Conservation (phyloP, 2,113 vertebrate species). For the Echinops telfairi region DNA sequence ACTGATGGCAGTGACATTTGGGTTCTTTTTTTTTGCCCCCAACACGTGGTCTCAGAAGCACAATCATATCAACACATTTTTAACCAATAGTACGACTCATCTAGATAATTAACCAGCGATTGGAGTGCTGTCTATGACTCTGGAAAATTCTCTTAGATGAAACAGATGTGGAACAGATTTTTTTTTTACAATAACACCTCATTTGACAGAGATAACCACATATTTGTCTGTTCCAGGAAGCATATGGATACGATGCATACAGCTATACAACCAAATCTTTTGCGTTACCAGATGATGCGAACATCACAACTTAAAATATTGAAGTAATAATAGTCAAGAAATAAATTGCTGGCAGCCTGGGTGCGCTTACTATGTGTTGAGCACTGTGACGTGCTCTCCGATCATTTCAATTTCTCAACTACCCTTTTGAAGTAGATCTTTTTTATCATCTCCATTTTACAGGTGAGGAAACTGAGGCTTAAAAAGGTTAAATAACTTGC, state of each 20-base stretch:
- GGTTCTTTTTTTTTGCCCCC: background rate
- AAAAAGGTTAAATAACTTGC: background rate
- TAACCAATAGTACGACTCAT: background rate
- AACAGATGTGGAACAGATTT: background rate
- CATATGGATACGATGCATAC: background rate
- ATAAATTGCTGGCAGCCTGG: background rate
- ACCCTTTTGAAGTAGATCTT: conserved; percentile 16
- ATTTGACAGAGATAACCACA: conserved; percentile 51
- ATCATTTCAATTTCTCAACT: conserved; percentile 16
- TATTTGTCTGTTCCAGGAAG: conserved; percentile 13
- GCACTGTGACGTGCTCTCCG: background rate
- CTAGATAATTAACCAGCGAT: conserved; percentile 48
- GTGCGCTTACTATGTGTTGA: background rate
- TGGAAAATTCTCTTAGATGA: conserved; percentile 24
- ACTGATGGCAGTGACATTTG: no score
- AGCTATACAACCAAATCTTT: conserved; percentile 11
- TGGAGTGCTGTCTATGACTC: background rate
- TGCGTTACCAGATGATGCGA: background rate
- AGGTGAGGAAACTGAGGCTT: conserved; percentile 64
- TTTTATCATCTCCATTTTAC: conserved; percentile 47
- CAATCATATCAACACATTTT: background rate
- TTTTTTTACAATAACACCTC: conserved; percentile 44
- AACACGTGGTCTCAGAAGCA: conserved; percentile 29
- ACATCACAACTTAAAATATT: background rate
- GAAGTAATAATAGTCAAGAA: conserved; percentile 2